Evolutionary conservation across 2,797 vertebrate genomes (phyloP).

Genomic region (Cyclopterus lumpus): DNA sequence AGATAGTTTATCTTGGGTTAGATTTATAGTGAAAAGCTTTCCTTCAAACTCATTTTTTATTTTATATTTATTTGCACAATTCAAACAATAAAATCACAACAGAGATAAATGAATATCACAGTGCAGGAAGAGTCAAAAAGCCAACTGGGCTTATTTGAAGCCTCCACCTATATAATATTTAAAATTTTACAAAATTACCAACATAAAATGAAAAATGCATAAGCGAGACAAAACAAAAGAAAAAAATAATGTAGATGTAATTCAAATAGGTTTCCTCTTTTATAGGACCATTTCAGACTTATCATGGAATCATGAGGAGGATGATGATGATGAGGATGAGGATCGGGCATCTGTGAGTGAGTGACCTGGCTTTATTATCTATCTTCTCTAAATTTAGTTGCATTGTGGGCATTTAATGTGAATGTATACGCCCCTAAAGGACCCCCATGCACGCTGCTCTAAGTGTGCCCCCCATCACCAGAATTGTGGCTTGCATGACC

Average conservation of each 20-base stretch:
- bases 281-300: background rate
- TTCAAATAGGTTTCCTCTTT: background rate
- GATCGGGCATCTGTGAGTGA: background rate
- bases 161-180: no score
- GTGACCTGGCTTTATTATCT: conserved; percentile 4
- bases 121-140: no score
- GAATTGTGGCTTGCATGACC: background rate
- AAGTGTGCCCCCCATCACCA: background rate
- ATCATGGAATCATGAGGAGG: background rate
- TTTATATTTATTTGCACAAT: no score
- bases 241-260: background rate
- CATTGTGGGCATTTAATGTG: background rate
- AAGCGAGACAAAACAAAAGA: no score
- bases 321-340: background rate
- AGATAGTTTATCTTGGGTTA: background rate
- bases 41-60: no score
- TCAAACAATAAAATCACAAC: no score
- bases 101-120: no score
- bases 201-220: no score
- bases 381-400: background rate
- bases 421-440: background rate
- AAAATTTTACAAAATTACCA: no score
- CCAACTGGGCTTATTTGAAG: no score
- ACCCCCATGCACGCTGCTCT: background rate
- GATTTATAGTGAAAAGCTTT: background rate